Evolutionary conservation across 1,140 invertebrate species (phyloP).

Genomic region (Pogonomyrmex barbatus): DNA sequence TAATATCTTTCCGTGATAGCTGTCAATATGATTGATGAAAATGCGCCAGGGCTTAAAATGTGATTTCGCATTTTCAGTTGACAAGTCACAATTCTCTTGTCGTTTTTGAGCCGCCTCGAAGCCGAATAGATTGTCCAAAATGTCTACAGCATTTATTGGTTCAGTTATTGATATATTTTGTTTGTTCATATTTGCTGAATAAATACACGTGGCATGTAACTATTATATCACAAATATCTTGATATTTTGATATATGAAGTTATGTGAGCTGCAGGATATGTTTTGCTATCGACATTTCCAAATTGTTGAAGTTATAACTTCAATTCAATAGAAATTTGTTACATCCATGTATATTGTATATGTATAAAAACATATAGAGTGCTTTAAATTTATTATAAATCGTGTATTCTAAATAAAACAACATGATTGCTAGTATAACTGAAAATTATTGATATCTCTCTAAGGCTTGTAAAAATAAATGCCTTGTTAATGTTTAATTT

Average conservation of each 20-base stretch:
- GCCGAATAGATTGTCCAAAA: background rate
- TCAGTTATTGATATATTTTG: slow-evolving; percentile 30
- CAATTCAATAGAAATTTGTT: slow-evolving; percentile 9
- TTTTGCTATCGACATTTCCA: slow-evolving; percentile 23
- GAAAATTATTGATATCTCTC: background rate
- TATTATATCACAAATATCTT: slow-evolving; percentile 6
- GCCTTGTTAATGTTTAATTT: background rate
- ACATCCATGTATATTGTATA: background rate
- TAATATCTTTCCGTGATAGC: slow-evolving; percentile 77
- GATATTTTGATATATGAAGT: slow-evolving; percentile 22
- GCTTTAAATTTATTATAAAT: background rate
- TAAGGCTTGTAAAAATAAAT: background rate
- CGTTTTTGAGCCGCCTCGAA: slow-evolving; percentile 5
- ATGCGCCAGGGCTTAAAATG: slow-evolving; percentile 74
- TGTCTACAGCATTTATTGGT: background rate
- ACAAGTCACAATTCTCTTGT: slow-evolving; percentile 17
- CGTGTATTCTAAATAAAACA: background rate
- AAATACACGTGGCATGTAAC: background rate
- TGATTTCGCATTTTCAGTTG: slow-evolving; percentile 12
- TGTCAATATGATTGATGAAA: slow-evolving; percentile 81
- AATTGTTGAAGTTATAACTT: slow-evolving; percentile 30
- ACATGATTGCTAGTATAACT: background rate
- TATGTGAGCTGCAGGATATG: background rate
- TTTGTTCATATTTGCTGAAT: slow-evolving; percentile 1
- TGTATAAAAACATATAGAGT: background rate